phyloP scores from a whole-genome alignment of 2,797 vertebrate genomes.

The Pygocentrus nattereri region DNA sequence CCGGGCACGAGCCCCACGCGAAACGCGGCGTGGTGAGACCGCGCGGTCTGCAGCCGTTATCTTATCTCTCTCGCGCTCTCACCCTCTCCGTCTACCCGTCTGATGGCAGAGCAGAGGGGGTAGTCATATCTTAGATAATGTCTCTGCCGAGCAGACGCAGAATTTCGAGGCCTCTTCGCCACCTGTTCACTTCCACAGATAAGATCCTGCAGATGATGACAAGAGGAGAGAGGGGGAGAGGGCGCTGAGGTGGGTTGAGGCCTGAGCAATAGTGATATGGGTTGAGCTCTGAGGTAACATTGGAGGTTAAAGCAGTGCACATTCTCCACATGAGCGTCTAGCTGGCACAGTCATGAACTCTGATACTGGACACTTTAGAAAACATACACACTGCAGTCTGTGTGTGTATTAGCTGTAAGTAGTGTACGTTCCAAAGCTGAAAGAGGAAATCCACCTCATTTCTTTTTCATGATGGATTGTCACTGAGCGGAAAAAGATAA shows the following conservation, averaged over 20 bases:
- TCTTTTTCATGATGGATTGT: neutral
- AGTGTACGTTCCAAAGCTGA: neutral
- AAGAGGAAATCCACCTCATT: neutral
- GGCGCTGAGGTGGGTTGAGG: slow-evolving; percentile 13
- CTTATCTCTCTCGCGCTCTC: neutral
- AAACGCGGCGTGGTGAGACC: too few species aligned
- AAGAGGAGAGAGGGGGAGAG: neutral
- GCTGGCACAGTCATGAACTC: neutral
- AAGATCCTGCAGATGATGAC: slow-evolving; percentile 30
- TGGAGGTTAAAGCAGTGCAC: slow-evolving; percentile 23
- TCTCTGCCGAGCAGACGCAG: neutral
- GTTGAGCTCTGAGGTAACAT: slow-evolving; percentile 36
- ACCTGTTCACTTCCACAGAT: slow-evolving; percentile 47
- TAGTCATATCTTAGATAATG: slow-evolving; percentile 11
- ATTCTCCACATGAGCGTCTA: slow-evolving; percentile 13
- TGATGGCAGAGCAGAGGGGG: neutral
- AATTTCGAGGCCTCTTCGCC: slow-evolving; percentile 13
- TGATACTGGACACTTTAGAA: neutral
- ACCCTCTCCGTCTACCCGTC: neutral
- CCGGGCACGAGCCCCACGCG: neutral
- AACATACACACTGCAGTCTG: neutral
- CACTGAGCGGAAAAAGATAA: neutral
- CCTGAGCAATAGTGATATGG: neutral
- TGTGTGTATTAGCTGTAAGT: neutral
- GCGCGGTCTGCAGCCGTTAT: too few species aligned